Conservation (phyloP, 2,888 invertebrate genomes). For the Galerucella calmariensis region DNA sequence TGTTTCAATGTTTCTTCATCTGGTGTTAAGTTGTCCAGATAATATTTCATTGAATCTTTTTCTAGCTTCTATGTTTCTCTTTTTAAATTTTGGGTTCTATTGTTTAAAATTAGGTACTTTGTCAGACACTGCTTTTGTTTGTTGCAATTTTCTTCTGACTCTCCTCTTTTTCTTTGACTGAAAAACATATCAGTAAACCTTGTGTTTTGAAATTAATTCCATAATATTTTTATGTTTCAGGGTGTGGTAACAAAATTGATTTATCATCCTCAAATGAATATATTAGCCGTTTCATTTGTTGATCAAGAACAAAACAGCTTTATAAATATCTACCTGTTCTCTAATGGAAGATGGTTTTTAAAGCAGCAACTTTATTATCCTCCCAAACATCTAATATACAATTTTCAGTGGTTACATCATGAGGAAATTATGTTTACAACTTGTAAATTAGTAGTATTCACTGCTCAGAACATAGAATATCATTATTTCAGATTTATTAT, state of each 20-base stretch:
- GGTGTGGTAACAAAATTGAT: conserved; percentile 44
- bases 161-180: too few species aligned
- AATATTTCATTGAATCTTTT: too few species aligned
- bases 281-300: conserved; percentile 43
- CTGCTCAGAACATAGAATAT: conserved; percentile 37
- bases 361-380: conserved; percentile 49
- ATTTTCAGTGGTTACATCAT: conserved; percentile 43
- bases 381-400: conserved; percentile 31
- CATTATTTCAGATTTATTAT: conserved; percentile 41
- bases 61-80: too few species aligned
- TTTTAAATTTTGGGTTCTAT: too few species aligned
- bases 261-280: conserved; percentile 45
- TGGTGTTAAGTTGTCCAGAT: too few species aligned
- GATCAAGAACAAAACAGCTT: conserved; percentile 29
- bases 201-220: too few species aligned
- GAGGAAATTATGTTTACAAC: conserved; percentile 38
- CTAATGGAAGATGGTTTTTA: conserved; percentile 49
- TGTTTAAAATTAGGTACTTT: too few species aligned
- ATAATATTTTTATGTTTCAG: conserved; percentile 37
- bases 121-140: too few species aligned
- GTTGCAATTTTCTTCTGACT: too few species aligned
- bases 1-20: too few species aligned
- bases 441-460: conserved; percentile 45
- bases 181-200: too few species aligned
- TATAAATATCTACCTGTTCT: conserved; percentile 47